Conservation (phyloP, 2,888 invertebrate genomes). For the Drosophila yooni region DNA sequence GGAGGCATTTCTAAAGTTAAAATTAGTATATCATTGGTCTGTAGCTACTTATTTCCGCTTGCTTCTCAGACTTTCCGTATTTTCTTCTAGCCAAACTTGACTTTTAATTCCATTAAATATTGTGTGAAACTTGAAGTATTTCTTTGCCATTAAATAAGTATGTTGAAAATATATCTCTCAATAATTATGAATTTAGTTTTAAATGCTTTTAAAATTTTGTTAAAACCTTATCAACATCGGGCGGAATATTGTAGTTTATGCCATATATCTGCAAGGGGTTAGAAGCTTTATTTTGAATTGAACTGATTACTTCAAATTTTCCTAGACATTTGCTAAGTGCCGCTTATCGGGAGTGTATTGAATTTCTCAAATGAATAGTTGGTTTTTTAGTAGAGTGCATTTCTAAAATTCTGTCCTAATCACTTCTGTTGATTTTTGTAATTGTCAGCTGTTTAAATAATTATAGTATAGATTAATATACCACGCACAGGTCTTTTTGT, state of each 20-base stretch:
- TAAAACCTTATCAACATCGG: not conserved
- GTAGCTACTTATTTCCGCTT: not conserved
- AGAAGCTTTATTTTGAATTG: not conserved
- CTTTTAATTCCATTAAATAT: not conserved
- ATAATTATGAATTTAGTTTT: not conserved
- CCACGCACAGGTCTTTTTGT: conserved; percentile 39
- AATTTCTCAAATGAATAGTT: conserved; percentile 13
- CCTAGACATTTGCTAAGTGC: not conserved
- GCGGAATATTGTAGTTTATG: conserved; percentile 1
- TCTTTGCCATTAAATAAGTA: not conserved
- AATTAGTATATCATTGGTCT: not conserved
- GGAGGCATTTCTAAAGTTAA: not conserved
- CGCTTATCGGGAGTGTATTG: not conserved
- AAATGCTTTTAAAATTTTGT: not conserved
- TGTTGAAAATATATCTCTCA: not conserved
- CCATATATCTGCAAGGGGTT: not conserved
- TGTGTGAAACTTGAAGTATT: not conserved
- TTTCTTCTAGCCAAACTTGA: not conserved
- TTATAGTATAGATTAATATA: conserved; percentile 8
- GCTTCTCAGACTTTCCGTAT: not conserved
- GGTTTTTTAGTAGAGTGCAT: not conserved
- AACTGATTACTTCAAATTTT: not conserved
- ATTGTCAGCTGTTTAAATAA: not conserved
- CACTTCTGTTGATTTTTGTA: not conserved
- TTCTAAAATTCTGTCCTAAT: not conserved